phyloP scores from a whole-genome alignment of 1,140 invertebrate genomes.

The Tetramorium parvispinum region DNA sequence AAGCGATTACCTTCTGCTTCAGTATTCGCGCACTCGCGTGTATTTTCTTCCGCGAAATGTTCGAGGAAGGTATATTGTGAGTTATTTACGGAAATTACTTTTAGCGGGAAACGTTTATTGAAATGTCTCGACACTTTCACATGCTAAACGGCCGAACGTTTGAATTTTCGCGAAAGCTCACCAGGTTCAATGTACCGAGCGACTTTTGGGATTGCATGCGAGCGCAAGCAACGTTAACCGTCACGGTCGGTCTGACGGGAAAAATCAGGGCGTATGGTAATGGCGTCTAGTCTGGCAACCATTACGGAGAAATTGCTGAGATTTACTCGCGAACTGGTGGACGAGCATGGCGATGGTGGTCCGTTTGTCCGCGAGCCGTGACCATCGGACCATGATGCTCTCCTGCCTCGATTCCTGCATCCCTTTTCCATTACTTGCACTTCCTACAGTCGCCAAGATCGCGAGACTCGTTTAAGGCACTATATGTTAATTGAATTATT shows the following conservation, averaged over 20 bases:
- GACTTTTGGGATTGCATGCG: slow-evolving; percentile 37
- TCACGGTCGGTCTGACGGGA: slow-evolving; percentile 48
- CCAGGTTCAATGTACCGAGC: slow-evolving; percentile 31
- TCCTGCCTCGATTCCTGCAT: slow-evolving; percentile 57
- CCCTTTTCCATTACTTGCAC: slow-evolving; percentile 51
- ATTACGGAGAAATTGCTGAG: slow-evolving; percentile 69
- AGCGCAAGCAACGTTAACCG: slow-evolving; percentile 22
- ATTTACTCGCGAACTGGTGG: slow-evolving; percentile 65
- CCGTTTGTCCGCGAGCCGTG: slow-evolving; percentile 67
- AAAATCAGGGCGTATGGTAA: slow-evolving; percentile 61
- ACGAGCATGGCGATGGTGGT: slow-evolving; percentile 61
- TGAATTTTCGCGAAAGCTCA: slow-evolving; percentile 31
- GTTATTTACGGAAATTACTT: slow-evolving; percentile 22
- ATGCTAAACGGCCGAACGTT: not conserved
- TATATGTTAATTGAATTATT: not conserved
- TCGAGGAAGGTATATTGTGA: not conserved
- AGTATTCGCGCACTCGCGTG: not conserved
- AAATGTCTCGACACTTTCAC: slow-evolving; percentile 32
- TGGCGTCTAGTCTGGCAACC: slow-evolving; percentile 59
- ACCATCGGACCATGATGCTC: slow-evolving; percentile 66
- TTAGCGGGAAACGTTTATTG: not conserved
- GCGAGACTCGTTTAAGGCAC: not conserved
- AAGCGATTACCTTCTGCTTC: not conserved
- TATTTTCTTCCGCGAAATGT: slow-evolving; percentile 1
- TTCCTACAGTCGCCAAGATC: slow-evolving; percentile 24